Evolutionary conservation across 2,888 invertebrate species (phyloP), one percentile per base, ranked within the genome.

Genomic region (Panopea generosa): DNA sequence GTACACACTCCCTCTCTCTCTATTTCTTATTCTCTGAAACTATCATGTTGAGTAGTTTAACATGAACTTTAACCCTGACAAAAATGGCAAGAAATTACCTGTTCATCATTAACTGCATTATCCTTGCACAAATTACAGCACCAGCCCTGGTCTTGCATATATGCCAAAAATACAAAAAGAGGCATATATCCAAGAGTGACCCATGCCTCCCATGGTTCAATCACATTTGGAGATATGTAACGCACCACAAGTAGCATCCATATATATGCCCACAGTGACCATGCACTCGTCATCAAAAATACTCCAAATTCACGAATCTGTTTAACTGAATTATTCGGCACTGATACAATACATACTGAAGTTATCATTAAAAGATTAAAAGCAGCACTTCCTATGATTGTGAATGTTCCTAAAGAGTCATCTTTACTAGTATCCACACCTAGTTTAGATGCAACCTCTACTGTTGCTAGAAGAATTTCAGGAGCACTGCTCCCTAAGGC

Each of bases 361-460:
- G 90, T 90, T 56, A 91, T 91, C 43, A 91, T 86, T 50, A 91
- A 83, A 50, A 91, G 77, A 71, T 91, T 91, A 76, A 91, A 91
- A 38, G 91, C 90, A 7, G 91, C 91, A 71, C 89, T 89, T 24
- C 91, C 91, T 43, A 91, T 90, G 69, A 91, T 91, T 53, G 91
- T 91, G 71, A 91, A 91, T 7, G 89, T 88, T 16, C 91, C 91
- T 18, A 91, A 82, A 24, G 89, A 87, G 52, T 88, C 88, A 47
- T 75, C 69, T 0, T 55, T 26, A 24, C 75, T 77, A 9, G 77
- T 69, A 26, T 74, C 74, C 2, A 56, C 7, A 7, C 85, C 83
- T 20, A 90, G 70, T n/a, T 77, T 75, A 16, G 72, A 63, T 24
- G 65, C 55, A 18, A 85, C 82, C 63, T 90, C 91, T 22, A 89